Percentiles rank a stretch among this genome's conserved stretches.
These are phyloP conservation scores for Tholera decimalis DNA, from an alignment of 2,888 invertebrate species.

Conservation along the genomic window DNA sequence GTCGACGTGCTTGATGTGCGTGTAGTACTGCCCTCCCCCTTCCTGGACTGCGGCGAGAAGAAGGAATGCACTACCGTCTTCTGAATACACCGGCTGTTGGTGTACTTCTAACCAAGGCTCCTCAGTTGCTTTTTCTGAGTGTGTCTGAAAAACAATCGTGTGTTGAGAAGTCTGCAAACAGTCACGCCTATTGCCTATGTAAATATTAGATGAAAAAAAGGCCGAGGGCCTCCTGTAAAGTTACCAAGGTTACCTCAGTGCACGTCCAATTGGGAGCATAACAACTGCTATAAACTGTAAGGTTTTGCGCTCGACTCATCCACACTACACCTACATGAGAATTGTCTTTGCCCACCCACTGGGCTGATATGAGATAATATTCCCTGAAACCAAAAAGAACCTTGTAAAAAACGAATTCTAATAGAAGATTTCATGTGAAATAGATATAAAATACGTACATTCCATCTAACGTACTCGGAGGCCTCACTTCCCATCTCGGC, in stretches of 20 bases:
- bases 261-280: conserved; percentile 96
- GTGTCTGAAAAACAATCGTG: conserved; percentile 90
- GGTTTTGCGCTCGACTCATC: conserved; percentile 98
- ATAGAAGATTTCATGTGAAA: not conserved
- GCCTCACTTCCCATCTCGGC: conserved; percentile 93
- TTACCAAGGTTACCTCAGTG: conserved; percentile 92
- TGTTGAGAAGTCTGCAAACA: not conserved
- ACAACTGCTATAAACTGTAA: conserved; percentile 97
- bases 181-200: too few relatives aligned
- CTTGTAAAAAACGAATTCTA: not conserved
- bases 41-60: conserved; percentile 96
- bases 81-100: conserved; percentile 96
- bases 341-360: conserved; percentile 96
- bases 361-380: conserved; percentile 97
- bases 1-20: conserved; percentile 97
- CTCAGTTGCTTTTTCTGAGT: conserved; percentile 96
- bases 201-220: not conserved
- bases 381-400: conserved; percentile 92
- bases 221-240: not conserved
- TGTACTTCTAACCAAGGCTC: conserved; percentile 97
- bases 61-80: conserved; percentile 96
- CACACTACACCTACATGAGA: conserved; percentile 96
- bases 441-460: conserved; percentile 92
- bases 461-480: conserved; percentile 94
- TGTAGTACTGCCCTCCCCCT: conserved; percentile 96